These are phyloP conservation scores for Xiphorhynchus elegans DNA, from an alignment of 2,113 vertebrate species.

Conservation along the genomic window DNA sequence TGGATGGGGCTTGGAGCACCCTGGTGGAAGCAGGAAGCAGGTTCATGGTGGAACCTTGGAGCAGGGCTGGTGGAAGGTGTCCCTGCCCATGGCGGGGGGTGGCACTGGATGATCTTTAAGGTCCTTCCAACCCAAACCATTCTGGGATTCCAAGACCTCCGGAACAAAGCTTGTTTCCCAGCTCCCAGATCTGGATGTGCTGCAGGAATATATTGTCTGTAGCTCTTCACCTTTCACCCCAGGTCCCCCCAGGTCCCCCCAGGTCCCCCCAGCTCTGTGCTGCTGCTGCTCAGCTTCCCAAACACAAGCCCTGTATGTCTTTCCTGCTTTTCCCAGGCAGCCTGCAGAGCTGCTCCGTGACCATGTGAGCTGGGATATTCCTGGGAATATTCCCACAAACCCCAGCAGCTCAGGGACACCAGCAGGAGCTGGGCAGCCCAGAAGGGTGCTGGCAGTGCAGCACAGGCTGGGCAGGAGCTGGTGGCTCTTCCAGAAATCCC, in stretches of 20 bases:
- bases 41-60: too few species aligned
- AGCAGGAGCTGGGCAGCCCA: not conserved
- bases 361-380: not conserved
- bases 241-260: too few species aligned
- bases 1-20: not conserved
- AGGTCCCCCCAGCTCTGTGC: too few species aligned
- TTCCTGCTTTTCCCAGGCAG: not conserved
- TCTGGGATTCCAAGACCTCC: not conserved
- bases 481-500: not conserved
- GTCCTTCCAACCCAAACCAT: not conserved
- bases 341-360: not conserved
- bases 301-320: not conserved
- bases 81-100: not conserved
- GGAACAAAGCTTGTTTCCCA: not conserved
- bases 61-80: not conserved
- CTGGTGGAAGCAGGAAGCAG: not conserved
- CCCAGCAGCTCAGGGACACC: not conserved
- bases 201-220: not conserved
- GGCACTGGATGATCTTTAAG: not conserved
- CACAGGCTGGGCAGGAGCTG: not conserved
- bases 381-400: not conserved
- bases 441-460: not conserved
- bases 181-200: rapidly evolving
- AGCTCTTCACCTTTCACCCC: too few species aligned
- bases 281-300: not conserved